Percentiles rank a stretch among this genome's conserved stretches.
Conservation (phyloP, 2,888 invertebrate genomes). For the Odontocolon sp. region DNA sequence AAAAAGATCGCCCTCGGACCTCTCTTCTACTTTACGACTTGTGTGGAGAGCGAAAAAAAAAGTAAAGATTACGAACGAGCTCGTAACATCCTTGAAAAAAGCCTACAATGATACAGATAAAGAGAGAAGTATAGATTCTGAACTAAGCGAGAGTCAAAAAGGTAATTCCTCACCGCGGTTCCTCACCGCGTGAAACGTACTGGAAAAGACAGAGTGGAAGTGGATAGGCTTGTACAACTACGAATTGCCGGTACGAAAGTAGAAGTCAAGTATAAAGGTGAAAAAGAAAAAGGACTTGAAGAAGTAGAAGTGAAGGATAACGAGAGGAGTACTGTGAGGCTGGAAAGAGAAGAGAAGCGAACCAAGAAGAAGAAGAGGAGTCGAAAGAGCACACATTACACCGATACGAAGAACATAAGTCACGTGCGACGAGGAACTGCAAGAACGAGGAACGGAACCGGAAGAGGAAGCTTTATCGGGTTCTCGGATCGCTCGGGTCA, state of each 20-base stretch:
- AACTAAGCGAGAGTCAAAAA: no score
- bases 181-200: no score
- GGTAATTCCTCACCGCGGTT: no score
- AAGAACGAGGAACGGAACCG: slow-evolving; percentile 57
- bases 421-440: slow-evolving; percentile 36
- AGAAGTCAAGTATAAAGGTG: slow-evolving; percentile 4
- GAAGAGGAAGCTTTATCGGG: slow-evolving; percentile 34
- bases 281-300: background rate
- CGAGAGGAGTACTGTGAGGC: slow-evolving; percentile 6
- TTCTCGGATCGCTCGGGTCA: slow-evolving; percentile 46
- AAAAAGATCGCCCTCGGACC: no score
- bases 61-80: background rate
- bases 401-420: slow-evolving; percentile 38
- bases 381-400: background rate
- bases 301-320: background rate
- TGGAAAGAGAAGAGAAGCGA: background rate
- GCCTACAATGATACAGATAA: background rate
- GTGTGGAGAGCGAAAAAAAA: slow-evolving; percentile 15
- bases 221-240: slow-evolving; percentile 20
- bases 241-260: slow-evolving; percentile 19
- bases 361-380: background rate
- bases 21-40: slow-evolving; percentile 34
- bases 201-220: slow-evolving; percentile 16
- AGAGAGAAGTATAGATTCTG: background rate
- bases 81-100: background rate